Conservation (phyloP, 1,140 invertebrate genomes). For the Drosophila sulfurigaster region DNA sequence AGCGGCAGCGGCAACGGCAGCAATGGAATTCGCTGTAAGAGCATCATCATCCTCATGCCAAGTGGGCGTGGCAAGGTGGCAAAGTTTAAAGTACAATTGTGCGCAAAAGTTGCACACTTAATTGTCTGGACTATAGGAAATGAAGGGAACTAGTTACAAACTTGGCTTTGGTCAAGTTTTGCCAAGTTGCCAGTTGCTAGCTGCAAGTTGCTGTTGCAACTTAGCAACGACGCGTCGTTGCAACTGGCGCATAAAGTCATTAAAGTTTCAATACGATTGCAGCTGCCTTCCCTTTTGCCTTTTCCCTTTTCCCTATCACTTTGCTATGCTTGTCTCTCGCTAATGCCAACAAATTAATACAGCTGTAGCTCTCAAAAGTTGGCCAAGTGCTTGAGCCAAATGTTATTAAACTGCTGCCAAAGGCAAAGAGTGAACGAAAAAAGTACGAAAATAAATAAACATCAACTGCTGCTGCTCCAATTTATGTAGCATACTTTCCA, state of each 20-base stretch:
- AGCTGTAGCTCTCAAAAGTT: slow-evolving; percentile 27
- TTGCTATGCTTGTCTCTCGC: background rate
- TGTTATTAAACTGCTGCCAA: slow-evolving; percentile 13
- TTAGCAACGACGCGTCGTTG: slow-evolving; percentile 45
- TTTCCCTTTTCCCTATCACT: background rate
- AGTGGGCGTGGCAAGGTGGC: slow-evolving; percentile 26
- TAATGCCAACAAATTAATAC: slow-evolving; percentile 67
- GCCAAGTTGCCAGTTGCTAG: background rate
- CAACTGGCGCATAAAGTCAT: slow-evolving; percentile 76
- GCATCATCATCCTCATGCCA: slow-evolving; percentile 6
- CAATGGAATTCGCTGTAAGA: slow-evolving; percentile 18
- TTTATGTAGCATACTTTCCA: slow-evolving; percentile 28
- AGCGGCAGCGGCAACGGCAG: slow-evolving; percentile 5
- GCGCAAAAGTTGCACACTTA: slow-evolving; percentile 55
- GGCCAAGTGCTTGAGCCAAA: slow-evolving; percentile 10
- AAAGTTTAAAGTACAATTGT: slow-evolving; percentile 55
- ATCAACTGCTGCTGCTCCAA: slow-evolving; percentile 13
- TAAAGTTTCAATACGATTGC: slow-evolving; percentile 76
- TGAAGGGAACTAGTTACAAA: slow-evolving; percentile 41
- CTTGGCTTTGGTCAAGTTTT: slow-evolving; percentile 33
- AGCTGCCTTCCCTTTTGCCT: slow-evolving; percentile 5
- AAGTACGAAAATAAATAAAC: slow-evolving; percentile 9
- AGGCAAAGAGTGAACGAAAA: slow-evolving; percentile 1
- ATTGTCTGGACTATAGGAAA: slow-evolving; percentile 48
- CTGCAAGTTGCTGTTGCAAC: slow-evolving; percentile 9